Conservation (phyloP, 2,797 vertebrate genomes). For the Passerculus sandwichensis region DNA sequence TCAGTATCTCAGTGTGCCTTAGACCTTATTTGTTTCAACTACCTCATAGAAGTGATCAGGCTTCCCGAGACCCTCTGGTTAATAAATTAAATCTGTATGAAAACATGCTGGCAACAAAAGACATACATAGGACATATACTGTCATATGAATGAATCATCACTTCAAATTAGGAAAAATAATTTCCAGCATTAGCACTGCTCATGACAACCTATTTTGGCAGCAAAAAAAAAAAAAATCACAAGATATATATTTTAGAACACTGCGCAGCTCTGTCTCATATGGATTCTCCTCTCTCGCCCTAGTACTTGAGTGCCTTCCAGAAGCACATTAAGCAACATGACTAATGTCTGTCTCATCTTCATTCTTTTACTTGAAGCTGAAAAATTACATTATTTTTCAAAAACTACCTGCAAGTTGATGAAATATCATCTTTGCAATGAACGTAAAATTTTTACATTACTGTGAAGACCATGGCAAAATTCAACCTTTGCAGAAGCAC, state of each 20-base stretch:
- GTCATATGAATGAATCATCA: conserved; percentile 28
- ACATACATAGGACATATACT: background rate
- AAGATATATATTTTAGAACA: conserved; percentile 24
- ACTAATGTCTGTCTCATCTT: conserved; percentile 46
- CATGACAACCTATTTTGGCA: conserved; percentile 15
- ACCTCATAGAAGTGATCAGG: background rate
- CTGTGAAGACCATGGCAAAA: background rate
- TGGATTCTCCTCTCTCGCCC: background rate
- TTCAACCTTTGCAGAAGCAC: background rate
- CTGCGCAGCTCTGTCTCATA: background rate
- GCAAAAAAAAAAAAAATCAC: background rate
- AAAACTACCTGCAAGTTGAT: conserved; percentile 10
- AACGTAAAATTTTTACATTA: conserved; percentile 6
- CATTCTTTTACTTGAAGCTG: background rate
- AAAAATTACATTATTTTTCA: conserved; percentile 43
- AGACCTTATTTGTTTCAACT: background rate
- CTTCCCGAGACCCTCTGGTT: background rate
- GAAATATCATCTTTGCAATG: conserved; percentile 30
- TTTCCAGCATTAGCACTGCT: conserved; percentile 7
- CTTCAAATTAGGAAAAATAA: conserved; percentile 20
- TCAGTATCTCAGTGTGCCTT: background rate
- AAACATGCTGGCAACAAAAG: background rate
- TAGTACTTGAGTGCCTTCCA: conserved; percentile 4
- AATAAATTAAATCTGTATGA: background rate
- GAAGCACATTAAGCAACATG: conserved; percentile 31